These are phyloP conservation scores for Phycodurus eques DNA, from an alignment of 2,113 vertebrate genomes.

Conservation along the genomic window DNA sequence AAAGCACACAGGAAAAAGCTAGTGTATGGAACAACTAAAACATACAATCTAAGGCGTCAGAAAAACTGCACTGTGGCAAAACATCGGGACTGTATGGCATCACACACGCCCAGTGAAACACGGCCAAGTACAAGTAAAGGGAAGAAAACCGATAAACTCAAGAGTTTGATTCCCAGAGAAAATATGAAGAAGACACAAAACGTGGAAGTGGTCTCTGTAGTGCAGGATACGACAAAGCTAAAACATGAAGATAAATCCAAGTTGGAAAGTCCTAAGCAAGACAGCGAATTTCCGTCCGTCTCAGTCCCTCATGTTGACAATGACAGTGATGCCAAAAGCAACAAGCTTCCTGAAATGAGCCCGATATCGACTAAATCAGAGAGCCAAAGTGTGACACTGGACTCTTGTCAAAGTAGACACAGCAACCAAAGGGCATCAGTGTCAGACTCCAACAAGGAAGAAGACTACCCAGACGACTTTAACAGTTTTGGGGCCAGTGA, in stretches of 20 bases:
- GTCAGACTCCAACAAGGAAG: constrained; percentile 72
- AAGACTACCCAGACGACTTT: constrained; percentile 80
- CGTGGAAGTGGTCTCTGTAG: constrained; percentile 6
- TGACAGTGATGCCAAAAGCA: constrained; percentile 15
- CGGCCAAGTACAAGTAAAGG: constrained; percentile 3
- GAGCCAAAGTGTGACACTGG: constrained; percentile 12
- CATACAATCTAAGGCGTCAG: constrained; percentile 80
- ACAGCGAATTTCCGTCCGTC: not conserved
- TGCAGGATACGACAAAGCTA: constrained; percentile 6
- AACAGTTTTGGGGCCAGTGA: constrained; percentile 67
- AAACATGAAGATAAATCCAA: constrained; percentile 11
- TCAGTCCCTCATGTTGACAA: constrained; percentile 38
- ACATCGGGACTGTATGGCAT: constrained; percentile 72
- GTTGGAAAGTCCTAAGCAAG: constrained; percentile 5
- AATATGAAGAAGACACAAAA: constrained; percentile 60
- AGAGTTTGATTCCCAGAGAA: constrained; percentile 54
- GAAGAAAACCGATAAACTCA: constrained; percentile 30
- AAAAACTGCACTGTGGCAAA: constrained; percentile 67
- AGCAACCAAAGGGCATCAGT: constrained; percentile 57
- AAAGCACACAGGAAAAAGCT: constrained; percentile 65
- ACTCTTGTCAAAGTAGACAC: constrained; percentile 25
- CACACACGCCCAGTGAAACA: constrained; percentile 32
- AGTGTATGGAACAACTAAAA: constrained; percentile 82
- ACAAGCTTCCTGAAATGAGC: constrained; percentile 16
- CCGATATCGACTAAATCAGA: constrained; percentile 34